Evolutionary conservation across 2,113 vertebrate species (phyloP).

Genomic region (Scomber colias): DNA sequence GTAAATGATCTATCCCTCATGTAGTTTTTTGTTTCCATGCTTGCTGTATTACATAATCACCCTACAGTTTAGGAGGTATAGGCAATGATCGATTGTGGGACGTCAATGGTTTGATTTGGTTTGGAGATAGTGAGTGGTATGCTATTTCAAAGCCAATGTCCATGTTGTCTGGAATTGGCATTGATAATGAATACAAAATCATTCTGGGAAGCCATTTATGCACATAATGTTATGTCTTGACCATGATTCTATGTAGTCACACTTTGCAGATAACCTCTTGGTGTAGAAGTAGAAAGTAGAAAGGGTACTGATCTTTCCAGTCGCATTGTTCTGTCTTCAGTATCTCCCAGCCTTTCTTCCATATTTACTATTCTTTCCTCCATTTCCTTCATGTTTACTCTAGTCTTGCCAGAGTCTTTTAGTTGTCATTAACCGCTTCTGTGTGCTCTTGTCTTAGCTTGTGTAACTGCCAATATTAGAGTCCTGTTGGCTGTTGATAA

Average conservation of each 20-base stretch:
- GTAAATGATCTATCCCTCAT: not conserved
- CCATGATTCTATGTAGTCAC: slow-evolving; percentile 21
- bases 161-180: not conserved
- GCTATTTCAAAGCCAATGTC: not conserved
- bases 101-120: not conserved
- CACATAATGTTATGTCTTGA: slow-evolving; percentile 1
- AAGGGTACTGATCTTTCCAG: not conserved
- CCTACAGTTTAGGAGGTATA: not conserved
- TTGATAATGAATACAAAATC: not conserved
- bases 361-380: not conserved
- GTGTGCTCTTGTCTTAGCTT: slow-evolving; percentile 5
- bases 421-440: slow-evolving; percentile 1
- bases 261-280: slow-evolving; percentile 15
- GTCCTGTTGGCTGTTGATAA: not conserved
- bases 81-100: not conserved
- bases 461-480: not conserved
- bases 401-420: not conserved
- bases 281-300: not conserved
- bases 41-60: not conserved
- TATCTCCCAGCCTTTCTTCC: slow-evolving; percentile 21
- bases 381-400: not conserved
- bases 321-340: not conserved
- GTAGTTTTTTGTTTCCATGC: not conserved
- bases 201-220: slow-evolving; percentile 5
- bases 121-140: not conserved